phyloP scores from a whole-genome alignment of 1,140 invertebrate species.

The Drosophila equinoxialis region DNA sequence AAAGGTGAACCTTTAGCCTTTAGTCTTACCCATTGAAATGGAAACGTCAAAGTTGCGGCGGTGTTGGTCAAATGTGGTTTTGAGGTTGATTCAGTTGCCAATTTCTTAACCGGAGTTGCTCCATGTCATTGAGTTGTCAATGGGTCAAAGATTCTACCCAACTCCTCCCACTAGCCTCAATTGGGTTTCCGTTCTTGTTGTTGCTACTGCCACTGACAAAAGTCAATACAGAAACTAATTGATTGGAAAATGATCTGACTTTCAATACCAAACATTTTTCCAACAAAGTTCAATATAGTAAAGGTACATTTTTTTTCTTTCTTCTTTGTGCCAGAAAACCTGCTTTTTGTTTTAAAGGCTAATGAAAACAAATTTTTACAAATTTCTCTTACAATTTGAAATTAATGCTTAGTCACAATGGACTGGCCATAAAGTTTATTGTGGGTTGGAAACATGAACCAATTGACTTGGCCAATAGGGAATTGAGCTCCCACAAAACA shows the following conservation, averaged over 20 bases:
- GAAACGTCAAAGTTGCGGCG: slow-evolving; percentile 39
- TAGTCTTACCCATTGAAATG: slow-evolving; percentile 41
- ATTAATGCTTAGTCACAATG: slow-evolving; percentile 40
- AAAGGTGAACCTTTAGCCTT: slow-evolving; percentile 1
- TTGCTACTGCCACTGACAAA: slow-evolving; percentile 24
- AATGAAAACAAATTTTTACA: slow-evolving; percentile 21
- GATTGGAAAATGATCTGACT: slow-evolving; percentile 61
- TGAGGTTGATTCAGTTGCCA: slow-evolving; percentile 17
- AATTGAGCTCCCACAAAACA: slow-evolving; percentile 8
- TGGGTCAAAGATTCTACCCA: slow-evolving; percentile 17
- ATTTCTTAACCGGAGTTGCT: slow-evolving; percentile 1
- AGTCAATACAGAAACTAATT: slow-evolving; percentile 60
- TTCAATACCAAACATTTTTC: slow-evolving; percentile 9
- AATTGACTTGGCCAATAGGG: slow-evolving; percentile 33
- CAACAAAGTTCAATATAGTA: background rate
- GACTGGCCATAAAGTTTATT: slow-evolving; percentile 28
- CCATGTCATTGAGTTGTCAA: slow-evolving; percentile 46
- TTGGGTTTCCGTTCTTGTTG: slow-evolving; percentile 39
- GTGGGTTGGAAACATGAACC: slow-evolving; percentile 2
- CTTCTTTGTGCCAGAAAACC: background rate
- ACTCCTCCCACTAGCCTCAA: slow-evolving; percentile 5
- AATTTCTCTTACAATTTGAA: slow-evolving; percentile 23
- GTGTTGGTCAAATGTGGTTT: slow-evolving; percentile 51
- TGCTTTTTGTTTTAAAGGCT: background rate
- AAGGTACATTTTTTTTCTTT: background rate